Conservation (phyloP, 1,140 invertebrate genomes). For the Drosophila truncata region DNA sequence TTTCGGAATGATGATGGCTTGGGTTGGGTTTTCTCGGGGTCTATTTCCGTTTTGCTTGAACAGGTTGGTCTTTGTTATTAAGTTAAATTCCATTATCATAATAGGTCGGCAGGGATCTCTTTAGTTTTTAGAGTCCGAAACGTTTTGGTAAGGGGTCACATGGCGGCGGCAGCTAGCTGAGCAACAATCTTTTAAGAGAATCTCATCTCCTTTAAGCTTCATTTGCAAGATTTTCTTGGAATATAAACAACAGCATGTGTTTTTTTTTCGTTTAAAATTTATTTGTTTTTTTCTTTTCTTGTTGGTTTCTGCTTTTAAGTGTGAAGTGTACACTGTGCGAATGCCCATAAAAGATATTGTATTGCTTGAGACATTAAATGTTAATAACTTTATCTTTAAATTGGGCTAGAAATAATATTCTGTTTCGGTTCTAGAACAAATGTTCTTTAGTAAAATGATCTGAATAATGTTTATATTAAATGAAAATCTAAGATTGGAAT, state of each 20-base stretch:
- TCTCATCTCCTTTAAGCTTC: conserved; percentile 39
- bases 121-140: conserved; percentile 1
- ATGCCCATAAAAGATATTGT: neutral
- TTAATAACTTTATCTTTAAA: neutral
- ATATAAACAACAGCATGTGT: conserved; percentile 45
- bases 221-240: conserved; percentile 52
- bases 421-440: neutral
- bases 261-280: conserved; percentile 23
- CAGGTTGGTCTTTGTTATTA: conserved; percentile 64
- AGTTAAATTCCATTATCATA: conserved; percentile 53
- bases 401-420: neutral
- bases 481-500: neutral
- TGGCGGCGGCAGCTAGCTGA: conserved; percentile 15
- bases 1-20: conserved; percentile 34
- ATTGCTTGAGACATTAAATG: neutral
- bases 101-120: conserved; percentile 41
- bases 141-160: neutral
- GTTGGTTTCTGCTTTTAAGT: neutral
- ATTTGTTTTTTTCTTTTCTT: conserved; percentile 4
- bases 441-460: too few species aligned
- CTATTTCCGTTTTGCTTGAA: conserved; percentile 50
- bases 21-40: conserved; percentile 28
- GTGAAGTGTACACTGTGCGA: conserved; percentile 9
- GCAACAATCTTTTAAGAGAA: conserved; percentile 34
- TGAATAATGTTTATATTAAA: too few species aligned